phyloP scores from a whole-genome alignment of 2,113 vertebrate species.

The Centropristis striata region DNA sequence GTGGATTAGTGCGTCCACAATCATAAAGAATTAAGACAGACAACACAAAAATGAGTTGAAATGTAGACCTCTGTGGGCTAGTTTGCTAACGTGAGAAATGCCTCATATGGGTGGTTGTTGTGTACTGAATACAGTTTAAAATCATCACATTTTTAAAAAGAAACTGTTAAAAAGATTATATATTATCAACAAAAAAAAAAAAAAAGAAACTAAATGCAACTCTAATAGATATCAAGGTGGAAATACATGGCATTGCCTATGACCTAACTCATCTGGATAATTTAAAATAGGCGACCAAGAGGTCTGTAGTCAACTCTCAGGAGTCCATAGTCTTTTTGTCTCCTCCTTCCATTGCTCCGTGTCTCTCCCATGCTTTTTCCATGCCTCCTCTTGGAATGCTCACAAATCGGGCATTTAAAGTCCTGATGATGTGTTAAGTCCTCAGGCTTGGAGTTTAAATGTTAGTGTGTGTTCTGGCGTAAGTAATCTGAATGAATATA shows the following conservation, averaged over 20 bases:
- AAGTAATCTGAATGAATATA: conserved; percentile 50
- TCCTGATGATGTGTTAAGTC: conserved; percentile 78
- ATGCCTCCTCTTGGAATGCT: conserved; percentile 83
- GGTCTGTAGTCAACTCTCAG: conserved; percentile 75
- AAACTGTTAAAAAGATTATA: conserved; percentile 81
- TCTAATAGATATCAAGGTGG: conserved; percentile 82
- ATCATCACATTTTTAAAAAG: conserved; percentile 78
- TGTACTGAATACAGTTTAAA: conserved; percentile 61
- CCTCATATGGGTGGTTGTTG: conserved; percentile 40
- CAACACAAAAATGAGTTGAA: conserved; percentile 54
- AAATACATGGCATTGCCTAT: conserved; percentile 83
- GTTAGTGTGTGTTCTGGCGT: conserved; percentile 70
- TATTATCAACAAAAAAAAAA: conserved; percentile 75
- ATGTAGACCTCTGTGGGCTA: conserved; percentile 37
- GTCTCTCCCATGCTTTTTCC: conserved; percentile 67
- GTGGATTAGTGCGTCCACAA: conserved; percentile 64
- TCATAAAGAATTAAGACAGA: conserved; percentile 53
- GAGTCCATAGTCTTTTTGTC: conserved; percentile 72
- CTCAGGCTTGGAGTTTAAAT: conserved; percentile 74
- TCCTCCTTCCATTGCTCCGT: conserved; percentile 37
- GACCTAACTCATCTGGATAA: conserved; percentile 82
- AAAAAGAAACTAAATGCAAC: conserved; percentile 75
- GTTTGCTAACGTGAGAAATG: conserved; percentile 48
- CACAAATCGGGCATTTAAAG: conserved; percentile 71
- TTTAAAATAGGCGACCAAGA: conserved; percentile 79